Evolutionary conservation across 2,113 vertebrate genomes (phyloP), one percentile per base, ranked within the genome.

Genomic region (Mugil cephalus): DNA sequence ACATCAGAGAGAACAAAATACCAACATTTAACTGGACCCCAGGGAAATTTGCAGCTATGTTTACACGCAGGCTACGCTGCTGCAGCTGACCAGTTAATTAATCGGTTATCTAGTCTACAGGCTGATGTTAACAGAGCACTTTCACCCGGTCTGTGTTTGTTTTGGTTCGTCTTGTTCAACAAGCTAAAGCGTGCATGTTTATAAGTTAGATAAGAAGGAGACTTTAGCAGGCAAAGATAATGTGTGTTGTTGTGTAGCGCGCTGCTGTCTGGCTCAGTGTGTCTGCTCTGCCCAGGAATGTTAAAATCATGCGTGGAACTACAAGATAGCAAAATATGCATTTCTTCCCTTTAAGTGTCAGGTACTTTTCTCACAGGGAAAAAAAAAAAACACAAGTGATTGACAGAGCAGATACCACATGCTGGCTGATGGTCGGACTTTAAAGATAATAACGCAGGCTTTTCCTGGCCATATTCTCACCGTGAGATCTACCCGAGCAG

Each of bases 1-100:
- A 4, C 42, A 56, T 39, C 3, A 1, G n/a, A 56, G 13, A 17
- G 3, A 14, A 69, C 17, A 56, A 69, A 56, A 11, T 69, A 21
- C 38, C 55, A 10, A 7, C 17, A 21, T 47, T n/a, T 47, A 18
- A 17, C 17, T 11, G 11, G 18, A 21, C 30, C 19, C 51, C 15
- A 55, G 40, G 19, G 52, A 56, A 56, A 46, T 69, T 47, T 47
- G 13, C 65, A 68, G 18, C 9, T 69, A 21, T 56, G 34, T 46
- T 72, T 47, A 58, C 42, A 18, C 40, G n/a, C 17, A 14, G 24
- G 24, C 24, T 17, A 43, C 42, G 51, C 45, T 35, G 11, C 39
- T 54, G 24, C 39, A 19, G 2, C 10, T 43, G 50, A 19, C 40
- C 24, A 45, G 14, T 51, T 36, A 19, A 68, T 51, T 36, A 19